Evolutionary conservation across 2,797 vertebrate species (phyloP).

Genomic region (Hapalemur alaotrensis): DNA sequence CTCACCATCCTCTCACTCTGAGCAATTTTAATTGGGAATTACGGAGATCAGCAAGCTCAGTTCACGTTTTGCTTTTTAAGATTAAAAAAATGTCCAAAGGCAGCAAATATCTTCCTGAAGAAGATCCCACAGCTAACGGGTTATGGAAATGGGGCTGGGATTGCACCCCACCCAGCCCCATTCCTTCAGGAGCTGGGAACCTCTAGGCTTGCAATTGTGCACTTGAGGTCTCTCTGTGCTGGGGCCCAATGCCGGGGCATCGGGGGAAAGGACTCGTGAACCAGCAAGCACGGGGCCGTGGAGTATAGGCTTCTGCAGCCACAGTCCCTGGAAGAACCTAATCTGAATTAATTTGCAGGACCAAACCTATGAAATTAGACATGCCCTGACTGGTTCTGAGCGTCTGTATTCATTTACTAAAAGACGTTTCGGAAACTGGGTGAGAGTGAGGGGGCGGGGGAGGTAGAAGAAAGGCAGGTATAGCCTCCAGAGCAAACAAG

Average conservation of each 20-base stretch:
- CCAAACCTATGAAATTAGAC: neutral
- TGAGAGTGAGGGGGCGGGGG: neutral
- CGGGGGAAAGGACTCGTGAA: neutral
- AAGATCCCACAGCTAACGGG: neutral
- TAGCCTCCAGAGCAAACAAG: neutral
- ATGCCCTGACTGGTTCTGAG: neutral
- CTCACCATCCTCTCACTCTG: no score
- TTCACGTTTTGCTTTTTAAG: neutral
- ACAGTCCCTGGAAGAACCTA: neutral
- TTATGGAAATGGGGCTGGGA: neutral
- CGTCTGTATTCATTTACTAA: neutral
- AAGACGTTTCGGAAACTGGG: neutral
- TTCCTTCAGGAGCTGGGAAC: neutral
- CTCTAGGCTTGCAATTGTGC: neutral
- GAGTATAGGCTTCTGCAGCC: neutral
- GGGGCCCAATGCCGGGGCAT: neutral
- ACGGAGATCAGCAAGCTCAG: neutral
- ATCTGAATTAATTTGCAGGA: slow-evolving; percentile 7
- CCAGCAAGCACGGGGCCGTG: no score
- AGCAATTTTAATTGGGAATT: neutral
- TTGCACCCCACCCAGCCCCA: no score
- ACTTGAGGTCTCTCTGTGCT: accelerated
- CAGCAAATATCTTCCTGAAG: neutral
- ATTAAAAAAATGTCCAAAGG: neutral
- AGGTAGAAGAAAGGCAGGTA: neutral